A percentile compares a stretch with the other conserved stretches of the same genome.
Evolutionary conservation across 2,113 vertebrate species (phyloP).

Genomic region (Caranx ignobilis): DNA sequence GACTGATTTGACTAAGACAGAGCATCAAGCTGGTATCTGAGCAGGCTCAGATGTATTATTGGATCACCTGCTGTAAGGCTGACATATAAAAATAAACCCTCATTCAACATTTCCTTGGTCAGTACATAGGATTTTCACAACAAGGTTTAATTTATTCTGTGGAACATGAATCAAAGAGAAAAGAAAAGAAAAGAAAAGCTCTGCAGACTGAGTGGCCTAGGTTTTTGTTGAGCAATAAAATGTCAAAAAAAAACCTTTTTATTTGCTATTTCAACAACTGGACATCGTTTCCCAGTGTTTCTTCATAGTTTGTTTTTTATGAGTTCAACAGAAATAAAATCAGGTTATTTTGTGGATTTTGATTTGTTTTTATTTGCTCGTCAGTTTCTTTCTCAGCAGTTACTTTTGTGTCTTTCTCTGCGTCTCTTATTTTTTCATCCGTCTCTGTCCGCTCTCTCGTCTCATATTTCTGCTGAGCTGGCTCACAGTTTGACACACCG

Average conservation of each 20-base stretch:
- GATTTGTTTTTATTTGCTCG: neutral
- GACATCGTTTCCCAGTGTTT: neutral
- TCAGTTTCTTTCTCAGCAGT: neutral
- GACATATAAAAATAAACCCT: too few relatives aligned
- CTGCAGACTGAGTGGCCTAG: too few relatives aligned
- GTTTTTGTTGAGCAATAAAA: too few relatives aligned
- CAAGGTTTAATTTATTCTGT: too few relatives aligned
- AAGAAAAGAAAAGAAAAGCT: too few relatives aligned
- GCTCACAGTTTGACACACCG: slow-evolving; percentile 50
- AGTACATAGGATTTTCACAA: too few relatives aligned
- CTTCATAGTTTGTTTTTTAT: neutral
- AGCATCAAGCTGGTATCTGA: too few relatives aligned
- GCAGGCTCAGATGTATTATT: too few relatives aligned
- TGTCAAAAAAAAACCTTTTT: neutral
- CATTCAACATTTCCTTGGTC: too few relatives aligned
- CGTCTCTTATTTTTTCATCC: neutral
- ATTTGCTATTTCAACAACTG: neutral
- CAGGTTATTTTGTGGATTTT: neutral
- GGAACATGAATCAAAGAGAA: too few relatives aligned
- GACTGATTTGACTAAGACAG: too few relatives aligned
- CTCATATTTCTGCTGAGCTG: slow-evolving; percentile 72
- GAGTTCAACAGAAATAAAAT: neutral
- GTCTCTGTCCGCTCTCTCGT: neutral
- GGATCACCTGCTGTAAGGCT: too few relatives aligned
- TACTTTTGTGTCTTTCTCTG: neutral